Base-by-base conservation (phyloP, 2,888 invertebrate species). In the Flabesymbios commensalis region DNA sequence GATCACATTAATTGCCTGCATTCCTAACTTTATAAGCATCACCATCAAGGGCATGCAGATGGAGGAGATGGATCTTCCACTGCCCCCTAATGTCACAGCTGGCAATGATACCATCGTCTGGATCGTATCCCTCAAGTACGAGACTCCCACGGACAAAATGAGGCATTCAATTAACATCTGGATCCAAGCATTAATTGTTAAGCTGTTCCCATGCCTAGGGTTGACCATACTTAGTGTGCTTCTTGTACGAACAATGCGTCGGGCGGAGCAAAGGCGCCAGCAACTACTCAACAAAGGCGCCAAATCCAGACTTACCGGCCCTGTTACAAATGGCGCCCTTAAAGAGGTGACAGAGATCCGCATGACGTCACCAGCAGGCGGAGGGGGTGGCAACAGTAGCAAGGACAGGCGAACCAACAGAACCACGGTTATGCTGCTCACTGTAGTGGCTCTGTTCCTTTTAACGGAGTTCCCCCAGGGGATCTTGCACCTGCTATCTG, bases 161-260 rank as follows among this genome's bases (percentile, higher is more conserved):
- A 10, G 43, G 45, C 19, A 26, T 3, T n/a, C 43, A 17, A 87
- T 91, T 65, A 94, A 93, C 77, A 92, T 95, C 83, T 93, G 93
- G 89, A 89, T 94, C 73, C 95, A 95, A 83, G 91, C 94, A 80
- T 91, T 95, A 4, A 89, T 95, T 65, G 90, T 95, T 68, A 96
- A 96, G 84, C 85, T 96, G 57, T 88, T 94, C 69, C 96, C 96
- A 5, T 93, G 95, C 80, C 86, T 93, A 63, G 89, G 91, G 1
- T 85, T 97, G 48, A 94, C 94, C 1, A 88, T 93, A 17, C 79
- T 85, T 53, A 84, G 84, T 56, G 73, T 81, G 31, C 72, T 84
- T 14, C 74, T 85, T 4, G 76, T 84, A 5, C 71, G 77, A 55
- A 83, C 84, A 29, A 81, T 85, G 78, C 75, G 80, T 48, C 78